phyloP scores from a whole-genome alignment of 2,888 invertebrate species.

The Brenthis daphne region DNA sequence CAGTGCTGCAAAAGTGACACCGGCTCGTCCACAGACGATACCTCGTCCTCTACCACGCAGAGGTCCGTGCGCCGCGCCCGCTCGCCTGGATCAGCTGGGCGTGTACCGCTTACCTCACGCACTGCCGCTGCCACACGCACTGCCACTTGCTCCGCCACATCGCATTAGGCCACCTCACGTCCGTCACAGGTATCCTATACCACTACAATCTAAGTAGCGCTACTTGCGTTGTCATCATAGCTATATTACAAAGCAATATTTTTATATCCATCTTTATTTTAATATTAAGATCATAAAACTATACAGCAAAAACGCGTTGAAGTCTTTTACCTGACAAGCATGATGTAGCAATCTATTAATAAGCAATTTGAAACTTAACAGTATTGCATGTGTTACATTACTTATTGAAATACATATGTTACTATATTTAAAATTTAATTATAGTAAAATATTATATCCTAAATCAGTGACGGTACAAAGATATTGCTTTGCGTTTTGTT shows the following conservation, averaged over 20 bases:
- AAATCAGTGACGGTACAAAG: neutral
- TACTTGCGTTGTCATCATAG: neutral
- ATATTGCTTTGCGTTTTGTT: conserved; percentile 7
- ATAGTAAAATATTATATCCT: neutral
- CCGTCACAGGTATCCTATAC: conserved; percentile 58
- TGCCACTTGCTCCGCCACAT: conserved; percentile 71
- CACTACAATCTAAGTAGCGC: neutral
- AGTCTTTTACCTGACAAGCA: conserved; percentile 16
- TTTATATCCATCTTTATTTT: neutral
- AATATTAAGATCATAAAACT: neutral
- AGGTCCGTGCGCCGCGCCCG: conserved; percentile 71
- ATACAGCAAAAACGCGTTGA: conserved; percentile 18
- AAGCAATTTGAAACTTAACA: no score
- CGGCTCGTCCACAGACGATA: conserved; percentile 84
- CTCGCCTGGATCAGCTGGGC: conserved; percentile 86
- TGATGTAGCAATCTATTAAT: neutral
- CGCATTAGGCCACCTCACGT: conserved; percentile 65
- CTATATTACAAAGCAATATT: neutral
- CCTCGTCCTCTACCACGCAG: conserved; percentile 79
- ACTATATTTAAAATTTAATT: neutral
- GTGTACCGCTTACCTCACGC: conserved; percentile 84
- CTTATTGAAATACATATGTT: neutral
- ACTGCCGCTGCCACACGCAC: conserved; percentile 72
- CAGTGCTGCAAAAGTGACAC: conserved; percentile 93
- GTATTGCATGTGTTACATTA: no score